Base-by-base conservation (phyloP, 2,113 vertebrate species). In the Erpornis zantholeuca region DNA sequence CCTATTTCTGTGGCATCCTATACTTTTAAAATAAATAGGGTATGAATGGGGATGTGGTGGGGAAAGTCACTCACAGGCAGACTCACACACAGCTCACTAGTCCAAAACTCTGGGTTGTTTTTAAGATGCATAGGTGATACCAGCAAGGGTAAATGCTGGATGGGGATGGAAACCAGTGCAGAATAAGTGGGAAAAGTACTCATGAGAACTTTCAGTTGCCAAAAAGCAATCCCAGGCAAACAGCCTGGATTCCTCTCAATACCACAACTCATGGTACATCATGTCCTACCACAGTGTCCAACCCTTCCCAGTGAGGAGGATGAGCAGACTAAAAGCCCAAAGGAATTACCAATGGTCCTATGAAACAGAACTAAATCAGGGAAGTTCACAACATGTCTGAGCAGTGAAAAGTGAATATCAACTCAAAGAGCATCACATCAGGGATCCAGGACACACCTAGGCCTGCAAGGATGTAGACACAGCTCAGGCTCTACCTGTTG, bases 231-330 rank as follows among this genome's bases (percentile, higher is more conserved):
- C 70, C 31, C 25, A 82, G 6, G 6, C 2, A 33, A 45, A 87
- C 4, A 5, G 1, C 45, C 47, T 73, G 78, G 20, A 53, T 44
- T 81, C 82, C 12, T 56, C 23, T 57, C 1, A 0, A 31, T 19
- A 33, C 2, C 45, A 10, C 11, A 13, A 6, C 0, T 70, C n/a
- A n/a, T n/a, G n/a, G 18, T n/a, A 33, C 10, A 35, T 40, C 12
- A 3, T 20, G 31, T 61, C 31, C 40, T 35, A 19, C 36, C 28
- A 16, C 7, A 18, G 15, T 9, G 28, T 12, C 12, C 33, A 86
- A 1, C 5, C 7, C 66, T 78, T 40, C 40, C n/a, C 23, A 59
- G 20, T 10, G 25, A 65, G 77, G 13, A 88, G 35, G 38, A 36
- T 44, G 49, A 63, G 28, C 5, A 12, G 38, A 10, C 38, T n/a